A percentile compares a stretch with the other conserved stretches of the same genome.
Evolutionary conservation across 2,888 invertebrate species (phyloP).

Genomic region (Atherix ibis): DNA sequence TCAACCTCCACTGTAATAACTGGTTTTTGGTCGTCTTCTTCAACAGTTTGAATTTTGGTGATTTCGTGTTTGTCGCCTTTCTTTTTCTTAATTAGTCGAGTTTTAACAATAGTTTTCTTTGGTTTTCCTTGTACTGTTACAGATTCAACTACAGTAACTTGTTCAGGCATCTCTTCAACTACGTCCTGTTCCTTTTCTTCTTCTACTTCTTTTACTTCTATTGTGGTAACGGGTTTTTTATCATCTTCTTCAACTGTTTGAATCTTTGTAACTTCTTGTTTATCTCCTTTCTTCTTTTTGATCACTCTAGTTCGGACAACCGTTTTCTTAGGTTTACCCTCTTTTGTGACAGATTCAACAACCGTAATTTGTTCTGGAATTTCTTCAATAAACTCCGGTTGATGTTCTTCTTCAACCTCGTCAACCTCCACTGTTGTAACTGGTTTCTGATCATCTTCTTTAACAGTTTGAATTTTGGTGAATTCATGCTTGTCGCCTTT

Average conservation of each 20-base stretch:
- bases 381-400: conserved; percentile 18
- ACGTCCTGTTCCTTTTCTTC: conserved; percentile 6
- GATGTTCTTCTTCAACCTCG: conserved; percentile 12
- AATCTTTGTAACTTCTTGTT: conserved; percentile 26
- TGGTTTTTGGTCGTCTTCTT: conserved; percentile 28
- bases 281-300: conserved; percentile 13
- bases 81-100: conserved; percentile 23
- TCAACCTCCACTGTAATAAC: conserved; percentile 19
- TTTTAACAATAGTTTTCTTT: conserved; percentile 22
- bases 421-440: conserved; percentile 18
- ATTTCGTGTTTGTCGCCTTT: conserved; percentile 27
- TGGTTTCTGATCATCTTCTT: conserved; percentile 16
- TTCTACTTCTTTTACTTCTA: conserved; percentile 10
- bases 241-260: conserved; percentile 19
- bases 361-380: conserved; percentile 13
- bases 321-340: conserved; percentile 16
- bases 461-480: conserved; percentile 27
- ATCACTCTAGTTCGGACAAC: conserved; percentile 6
- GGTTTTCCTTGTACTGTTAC: conserved; percentile 14
- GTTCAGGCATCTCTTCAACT: conserved; percentile 15
- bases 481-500: conserved; percentile 26
- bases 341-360: conserved; percentile 14
- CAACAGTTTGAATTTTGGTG: conserved; percentile 28
- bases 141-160: conserved; percentile 15
- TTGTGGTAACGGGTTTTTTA: conserved; percentile 21